Conservation (phyloP, 1,140 invertebrate genomes). For the Helicoverpa zea region DNA sequence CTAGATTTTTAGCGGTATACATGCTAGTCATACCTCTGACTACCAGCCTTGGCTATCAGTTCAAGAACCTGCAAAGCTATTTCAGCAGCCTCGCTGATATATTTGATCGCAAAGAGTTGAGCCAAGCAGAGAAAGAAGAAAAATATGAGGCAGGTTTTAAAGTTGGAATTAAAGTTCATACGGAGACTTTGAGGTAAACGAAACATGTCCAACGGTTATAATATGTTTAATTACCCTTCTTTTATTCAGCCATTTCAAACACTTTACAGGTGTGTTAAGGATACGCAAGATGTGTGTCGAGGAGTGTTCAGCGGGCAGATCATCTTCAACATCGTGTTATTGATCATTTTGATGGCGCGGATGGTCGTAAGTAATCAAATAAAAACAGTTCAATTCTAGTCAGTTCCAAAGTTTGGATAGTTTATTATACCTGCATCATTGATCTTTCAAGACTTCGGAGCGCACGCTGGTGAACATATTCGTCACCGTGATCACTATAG, state of each 20-base stretch:
- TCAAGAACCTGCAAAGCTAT: slow-evolving; percentile 68
- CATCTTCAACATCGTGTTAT: slow-evolving; percentile 58
- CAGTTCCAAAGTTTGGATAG: not conserved
- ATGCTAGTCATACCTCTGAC: slow-evolving; percentile 60
- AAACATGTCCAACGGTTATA: not conserved
- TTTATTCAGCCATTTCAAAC: not conserved
- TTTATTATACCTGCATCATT: not conserved
- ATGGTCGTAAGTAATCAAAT: slow-evolving; percentile 65
- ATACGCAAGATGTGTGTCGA: slow-evolving; percentile 59
- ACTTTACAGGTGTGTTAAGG: slow-evolving; percentile 64
- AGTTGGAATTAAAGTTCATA: slow-evolving; percentile 69
- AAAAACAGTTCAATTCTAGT: not conserved
- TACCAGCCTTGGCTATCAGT: slow-evolving; percentile 66
- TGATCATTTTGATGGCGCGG: slow-evolving; percentile 70
- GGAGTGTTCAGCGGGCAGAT: slow-evolving; percentile 69
- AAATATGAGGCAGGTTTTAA: slow-evolving; percentile 64
- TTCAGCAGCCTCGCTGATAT: slow-evolving; percentile 64
- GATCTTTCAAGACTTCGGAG: slow-evolving; percentile 59
- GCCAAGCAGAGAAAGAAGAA: slow-evolving; percentile 60
- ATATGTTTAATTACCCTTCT: not conserved
- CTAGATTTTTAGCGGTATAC: slow-evolving; percentile 59
- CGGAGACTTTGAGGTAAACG: slow-evolving; percentile 59
- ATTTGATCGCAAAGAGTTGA: slow-evolving; percentile 57
- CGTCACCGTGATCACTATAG: slow-evolving; percentile 37
- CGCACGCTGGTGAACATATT: slow-evolving; percentile 55